A percentile compares a stretch with the other conserved stretches of the same genome.
Evolutionary conservation across 2,113 vertebrate genomes (phyloP).

Genomic region (Carassius auratus): DNA sequence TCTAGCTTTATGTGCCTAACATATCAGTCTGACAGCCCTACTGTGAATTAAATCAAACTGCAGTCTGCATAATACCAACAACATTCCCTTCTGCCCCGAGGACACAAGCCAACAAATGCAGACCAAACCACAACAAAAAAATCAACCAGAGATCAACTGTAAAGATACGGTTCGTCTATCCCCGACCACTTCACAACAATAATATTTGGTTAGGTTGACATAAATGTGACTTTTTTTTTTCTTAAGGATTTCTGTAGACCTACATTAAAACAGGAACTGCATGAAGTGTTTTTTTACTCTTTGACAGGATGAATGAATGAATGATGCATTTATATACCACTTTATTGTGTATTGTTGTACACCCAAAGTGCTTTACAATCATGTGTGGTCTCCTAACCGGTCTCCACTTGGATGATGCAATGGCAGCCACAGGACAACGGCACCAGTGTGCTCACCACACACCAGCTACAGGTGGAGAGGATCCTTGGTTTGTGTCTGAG

Average conservation of each 20-base stretch:
- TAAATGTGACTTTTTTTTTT: neutral
- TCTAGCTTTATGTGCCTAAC: neutral
- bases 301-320: neutral
- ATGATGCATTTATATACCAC: no score
- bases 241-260: neutral
- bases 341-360: no score
- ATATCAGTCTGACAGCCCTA: conserved; percentile 28
- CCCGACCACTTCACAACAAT: neutral
- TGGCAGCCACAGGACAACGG: no score
- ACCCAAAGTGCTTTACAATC: no score
- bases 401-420: no score
- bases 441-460: no score
- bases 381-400: no score
- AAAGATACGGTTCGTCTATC: neutral
- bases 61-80: conserved; percentile 9
- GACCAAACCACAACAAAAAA: conserved; percentile 20
- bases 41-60: conserved; percentile 2
- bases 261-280: neutral
- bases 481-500: neutral
- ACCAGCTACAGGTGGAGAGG: no score
- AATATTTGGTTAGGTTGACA: neutral
- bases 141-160: neutral
- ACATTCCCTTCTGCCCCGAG: conserved; percentile 18
- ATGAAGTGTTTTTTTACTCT: neutral
- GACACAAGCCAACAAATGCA: conserved; percentile 21